Percentiles rank a stretch among this genome's conserved stretches.
phyloP scores from a whole-genome alignment of 1,140 invertebrate genomes.

The Cydia amplana region DNA sequence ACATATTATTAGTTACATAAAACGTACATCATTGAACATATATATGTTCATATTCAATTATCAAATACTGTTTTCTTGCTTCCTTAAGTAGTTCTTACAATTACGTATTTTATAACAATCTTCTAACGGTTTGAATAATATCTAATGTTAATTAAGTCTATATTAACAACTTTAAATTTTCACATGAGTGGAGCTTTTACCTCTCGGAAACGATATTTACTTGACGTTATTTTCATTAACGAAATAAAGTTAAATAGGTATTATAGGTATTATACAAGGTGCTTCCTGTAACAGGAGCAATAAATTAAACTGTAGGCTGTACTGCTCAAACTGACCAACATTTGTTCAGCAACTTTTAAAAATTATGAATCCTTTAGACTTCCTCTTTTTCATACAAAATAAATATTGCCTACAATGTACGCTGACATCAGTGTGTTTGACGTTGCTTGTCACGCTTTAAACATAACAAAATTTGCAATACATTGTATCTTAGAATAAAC shows the following conservation, averaged over 20 bases:
- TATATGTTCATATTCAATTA: constrained; percentile 15
- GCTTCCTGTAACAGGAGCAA: too few relatives aligned
- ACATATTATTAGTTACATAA: not conserved
- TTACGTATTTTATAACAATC: constrained; percentile 51
- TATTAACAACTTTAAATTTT: constrained; percentile 29
- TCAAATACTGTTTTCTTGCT: constrained; percentile 18
- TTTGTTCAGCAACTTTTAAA: too few relatives aligned
- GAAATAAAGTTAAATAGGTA: not conserved
- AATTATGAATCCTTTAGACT: too few relatives aligned
- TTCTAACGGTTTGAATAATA: constrained; percentile 15
- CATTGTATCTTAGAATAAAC: too few relatives aligned
- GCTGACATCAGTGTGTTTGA: too few relatives aligned
- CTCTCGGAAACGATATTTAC: not conserved
- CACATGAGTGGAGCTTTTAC: constrained; percentile 17
- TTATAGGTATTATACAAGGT: too few relatives aligned
- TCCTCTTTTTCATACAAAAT: too few relatives aligned
- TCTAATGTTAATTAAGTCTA: constrained; percentile 26
- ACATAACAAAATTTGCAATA: too few relatives aligned
- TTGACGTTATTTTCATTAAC: not conserved
- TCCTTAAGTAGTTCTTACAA: constrained; percentile 41
- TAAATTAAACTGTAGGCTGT: too few relatives aligned
- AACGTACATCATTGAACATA: constrained; percentile 5
- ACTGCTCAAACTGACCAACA: too few relatives aligned
- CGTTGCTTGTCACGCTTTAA: too few relatives aligned
- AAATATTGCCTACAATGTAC: too few relatives aligned